A percentile compares a stretch with the other conserved stretches of the same genome.
These are phyloP conservation scores for Fulmarus glacialis DNA, from an alignment of 2,113 vertebrate genomes.

Conservation along the genomic window DNA sequence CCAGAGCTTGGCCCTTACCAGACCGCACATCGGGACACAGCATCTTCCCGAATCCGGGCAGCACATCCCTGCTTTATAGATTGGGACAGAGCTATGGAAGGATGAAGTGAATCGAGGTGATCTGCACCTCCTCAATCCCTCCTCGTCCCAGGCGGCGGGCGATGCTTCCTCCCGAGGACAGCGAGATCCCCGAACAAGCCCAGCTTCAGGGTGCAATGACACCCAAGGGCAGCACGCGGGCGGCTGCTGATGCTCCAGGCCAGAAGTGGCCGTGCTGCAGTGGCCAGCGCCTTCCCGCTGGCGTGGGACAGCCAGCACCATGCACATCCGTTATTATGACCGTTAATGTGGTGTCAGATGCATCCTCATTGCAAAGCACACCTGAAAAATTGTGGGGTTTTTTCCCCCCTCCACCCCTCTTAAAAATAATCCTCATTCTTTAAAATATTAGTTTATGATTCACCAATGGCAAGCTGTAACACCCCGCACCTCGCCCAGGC, in stretches of 20 bases:
- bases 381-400: fast-evolving
- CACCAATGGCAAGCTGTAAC: not conserved
- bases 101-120: fast-evolving
- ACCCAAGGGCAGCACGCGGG: not conserved
- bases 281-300: not conserved
- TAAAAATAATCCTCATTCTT: not conserved
- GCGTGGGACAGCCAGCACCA: fast-evolving
- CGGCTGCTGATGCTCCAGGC: not conserved
- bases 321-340: too few species aligned
- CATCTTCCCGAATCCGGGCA: fast-evolving
- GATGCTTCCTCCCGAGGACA: not conserved
- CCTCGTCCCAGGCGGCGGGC: not conserved
- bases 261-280: not conserved
- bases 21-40: fast-evolving
- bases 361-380: not conserved
- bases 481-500: not conserved
- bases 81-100: fast-evolving
- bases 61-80: fast-evolving
- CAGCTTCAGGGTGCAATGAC: fast-evolving
- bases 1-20: not conserved
- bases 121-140: not conserved
- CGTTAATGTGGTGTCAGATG: fast-evolving
- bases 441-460: not conserved
- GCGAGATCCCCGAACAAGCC: fast-evolving
- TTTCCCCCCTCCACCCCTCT: not conserved